Evolutionary conservation across 2,888 invertebrate genomes (phyloP).

Genomic region (Nymphalis polychloros): DNA sequence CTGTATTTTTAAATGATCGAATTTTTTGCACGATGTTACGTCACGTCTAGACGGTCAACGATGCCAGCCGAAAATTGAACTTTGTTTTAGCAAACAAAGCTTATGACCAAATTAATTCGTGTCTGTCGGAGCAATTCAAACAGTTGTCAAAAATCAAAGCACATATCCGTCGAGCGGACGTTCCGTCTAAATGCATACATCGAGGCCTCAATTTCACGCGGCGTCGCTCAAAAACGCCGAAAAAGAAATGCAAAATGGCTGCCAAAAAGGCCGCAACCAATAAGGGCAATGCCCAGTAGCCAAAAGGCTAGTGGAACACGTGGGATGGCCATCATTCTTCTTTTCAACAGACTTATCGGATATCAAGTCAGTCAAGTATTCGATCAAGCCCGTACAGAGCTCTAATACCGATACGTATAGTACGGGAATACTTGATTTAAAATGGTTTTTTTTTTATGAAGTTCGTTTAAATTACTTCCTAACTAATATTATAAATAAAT

Average conservation of each 20-base stretch:
- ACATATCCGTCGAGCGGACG: conserved; percentile 26
- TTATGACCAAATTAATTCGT: conserved; percentile 31
- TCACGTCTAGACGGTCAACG: conserved; percentile 10
- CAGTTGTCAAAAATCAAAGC: conserved; percentile 39
- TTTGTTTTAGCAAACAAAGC: conserved; percentile 10
- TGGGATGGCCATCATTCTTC: conserved; percentile 11
- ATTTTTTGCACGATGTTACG: not conserved
- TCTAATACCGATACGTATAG: no score
- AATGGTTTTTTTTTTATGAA: no score
- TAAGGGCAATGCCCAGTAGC: conserved; percentile 34
- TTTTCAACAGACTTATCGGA: not conserved
- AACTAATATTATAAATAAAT: no score
- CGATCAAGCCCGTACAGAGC: no score
- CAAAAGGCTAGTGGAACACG: conserved; percentile 32
- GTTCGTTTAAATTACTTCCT: no score
- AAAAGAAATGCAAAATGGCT: conserved; percentile 37
- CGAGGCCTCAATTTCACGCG: conserved; percentile 47
- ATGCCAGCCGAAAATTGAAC: conserved; percentile 11
- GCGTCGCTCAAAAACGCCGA: conserved; percentile 44
- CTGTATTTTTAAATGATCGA: not conserved
- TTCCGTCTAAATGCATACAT: conserved; percentile 42
- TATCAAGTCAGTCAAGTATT: not conserved
- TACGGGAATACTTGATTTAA: no score
- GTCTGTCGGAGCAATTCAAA: conserved; percentile 27
- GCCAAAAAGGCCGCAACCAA: conserved; percentile 33